Percentiles rank a stretch among this genome's conserved stretches.
Conservation (phyloP, 2,113 vertebrate species). For the Hylia prasina region DNA sequence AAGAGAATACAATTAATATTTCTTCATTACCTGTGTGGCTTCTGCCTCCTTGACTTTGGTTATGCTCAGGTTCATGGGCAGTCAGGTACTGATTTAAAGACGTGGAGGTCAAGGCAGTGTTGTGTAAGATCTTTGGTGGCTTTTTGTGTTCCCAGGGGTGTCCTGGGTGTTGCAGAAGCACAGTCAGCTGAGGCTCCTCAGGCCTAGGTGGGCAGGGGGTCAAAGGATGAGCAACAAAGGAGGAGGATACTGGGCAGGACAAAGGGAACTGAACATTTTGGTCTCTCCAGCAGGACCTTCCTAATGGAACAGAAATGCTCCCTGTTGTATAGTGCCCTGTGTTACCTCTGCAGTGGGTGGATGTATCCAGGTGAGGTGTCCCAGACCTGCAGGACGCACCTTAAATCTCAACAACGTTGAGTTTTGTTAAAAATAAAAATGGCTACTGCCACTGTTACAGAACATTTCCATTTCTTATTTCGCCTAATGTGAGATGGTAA, state of each 20-base stretch:
- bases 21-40: not conserved
- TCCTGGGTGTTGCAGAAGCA: not conserved
- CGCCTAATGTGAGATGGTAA: not conserved
- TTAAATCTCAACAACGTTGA: not conserved
- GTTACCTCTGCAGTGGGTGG: not conserved
- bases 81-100: not conserved
- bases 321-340: not conserved
- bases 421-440: not conserved
- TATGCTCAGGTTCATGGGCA: not conserved
- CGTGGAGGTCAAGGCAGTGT: not conserved
- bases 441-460: not conserved
- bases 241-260: not conserved
- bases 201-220: too few species aligned
- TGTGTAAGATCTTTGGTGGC: not conserved
- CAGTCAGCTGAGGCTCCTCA: not conserved
- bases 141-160: not conserved
- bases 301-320: not conserved
- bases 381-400: not conserved
- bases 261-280: not conserved
- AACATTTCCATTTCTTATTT: not conserved
- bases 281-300: not conserved
- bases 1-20: not conserved
- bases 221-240: rapidly evolving
- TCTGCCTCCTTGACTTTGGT: not conserved
- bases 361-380: not conserved